Evolutionary conservation across 2,888 invertebrate species (phyloP).

Genomic region (Pterostichus madidus): DNA sequence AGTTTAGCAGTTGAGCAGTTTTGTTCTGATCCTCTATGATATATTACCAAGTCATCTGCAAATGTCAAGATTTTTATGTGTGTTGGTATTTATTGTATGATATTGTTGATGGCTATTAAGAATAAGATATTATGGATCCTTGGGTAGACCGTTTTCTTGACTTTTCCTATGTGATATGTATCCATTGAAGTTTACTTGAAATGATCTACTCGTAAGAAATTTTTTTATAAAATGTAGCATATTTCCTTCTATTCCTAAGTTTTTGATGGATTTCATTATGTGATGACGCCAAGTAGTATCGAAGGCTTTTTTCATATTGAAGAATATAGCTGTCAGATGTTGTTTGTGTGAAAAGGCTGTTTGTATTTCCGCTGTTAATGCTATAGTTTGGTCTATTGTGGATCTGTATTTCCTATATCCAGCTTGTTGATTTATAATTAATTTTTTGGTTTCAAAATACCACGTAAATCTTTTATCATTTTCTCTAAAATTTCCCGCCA

Average conservation of each 20-base stretch:
- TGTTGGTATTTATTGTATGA: background rate
- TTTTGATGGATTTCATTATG: background rate
- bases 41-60: no score
- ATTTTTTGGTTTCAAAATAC: background rate
- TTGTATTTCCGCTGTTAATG: conserved; percentile 2
- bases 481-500: background rate
- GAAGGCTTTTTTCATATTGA: no score
- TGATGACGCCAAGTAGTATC: conserved; percentile 38
- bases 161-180: background rate
- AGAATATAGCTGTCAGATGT: background rate
- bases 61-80: background rate
- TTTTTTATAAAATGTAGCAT: conserved; percentile 55
- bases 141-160: conserved; percentile 65
- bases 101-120: conserved; percentile 63
- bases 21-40: no score
- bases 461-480: conserved; percentile 16
- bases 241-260: background rate
- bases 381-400: background rate
- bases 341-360: conserved; percentile 4
- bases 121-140: conserved; percentile 66
- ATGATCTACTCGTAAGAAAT: conserved; percentile 61
- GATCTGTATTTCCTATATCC: conserved; percentile 1
- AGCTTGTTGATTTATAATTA: background rate
- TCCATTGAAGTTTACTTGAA: conserved; percentile 59
- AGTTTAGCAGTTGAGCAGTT: no score